Evolutionary conservation across 2,113 vertebrate species (phyloP).

Genomic region (Triplophysa rosa): DNA sequence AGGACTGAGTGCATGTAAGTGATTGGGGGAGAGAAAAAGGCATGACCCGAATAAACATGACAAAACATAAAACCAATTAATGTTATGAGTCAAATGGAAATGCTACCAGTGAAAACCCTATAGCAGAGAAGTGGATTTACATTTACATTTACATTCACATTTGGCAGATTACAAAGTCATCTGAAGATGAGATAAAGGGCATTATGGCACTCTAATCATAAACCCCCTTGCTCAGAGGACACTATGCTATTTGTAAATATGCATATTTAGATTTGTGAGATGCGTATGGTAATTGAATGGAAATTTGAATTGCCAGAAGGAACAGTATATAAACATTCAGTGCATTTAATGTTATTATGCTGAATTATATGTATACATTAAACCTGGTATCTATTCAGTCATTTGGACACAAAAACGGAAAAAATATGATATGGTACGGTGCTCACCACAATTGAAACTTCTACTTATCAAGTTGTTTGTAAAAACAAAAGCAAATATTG

Average conservation of each 20-base stretch:
- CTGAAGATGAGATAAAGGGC: background rate
- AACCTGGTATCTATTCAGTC: background rate
- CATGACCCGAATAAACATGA: background rate
- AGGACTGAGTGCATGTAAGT: background rate
- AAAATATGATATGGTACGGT: no score
- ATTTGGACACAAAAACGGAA: background rate
- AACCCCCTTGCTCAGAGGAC: conserved; percentile 6
- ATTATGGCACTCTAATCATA: background rate
- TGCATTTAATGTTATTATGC: background rate
- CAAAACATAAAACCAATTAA: conserved; percentile 1
- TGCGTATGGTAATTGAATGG: conserved; percentile 13
- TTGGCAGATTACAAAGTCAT: background rate
- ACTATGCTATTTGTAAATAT: conserved; percentile 2
- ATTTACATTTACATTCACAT: no score
- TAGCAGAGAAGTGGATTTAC: background rate
- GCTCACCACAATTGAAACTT: no score
- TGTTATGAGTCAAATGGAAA: background rate
- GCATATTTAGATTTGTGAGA: conserved; percentile 21
- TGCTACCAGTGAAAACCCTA: background rate
- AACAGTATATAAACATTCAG: conserved; percentile 7
- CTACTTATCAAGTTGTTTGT: no score
- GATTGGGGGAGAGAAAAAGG: conserved; percentile 3
- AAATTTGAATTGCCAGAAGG: conserved; percentile 32
- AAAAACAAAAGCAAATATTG: no score
- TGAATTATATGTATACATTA: background rate